These are phyloP conservation scores for Drosophila melanocephala DNA, from an alignment of 2,888 invertebrate species.

Conservation along the genomic window DNA sequence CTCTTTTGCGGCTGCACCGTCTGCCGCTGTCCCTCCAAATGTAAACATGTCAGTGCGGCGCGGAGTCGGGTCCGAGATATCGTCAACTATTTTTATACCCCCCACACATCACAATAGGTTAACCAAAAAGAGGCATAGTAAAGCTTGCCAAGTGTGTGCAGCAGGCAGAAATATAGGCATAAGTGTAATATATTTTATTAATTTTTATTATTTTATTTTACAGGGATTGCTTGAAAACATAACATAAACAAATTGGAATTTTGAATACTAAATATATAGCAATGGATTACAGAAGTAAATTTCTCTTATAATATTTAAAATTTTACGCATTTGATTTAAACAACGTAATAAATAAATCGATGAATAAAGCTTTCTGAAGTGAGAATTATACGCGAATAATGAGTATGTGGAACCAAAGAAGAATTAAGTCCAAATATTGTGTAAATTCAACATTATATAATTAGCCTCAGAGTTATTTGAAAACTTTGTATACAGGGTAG, in stretches of 20 bases:
- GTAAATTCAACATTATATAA: background rate
- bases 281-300: background rate
- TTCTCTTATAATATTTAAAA: background rate
- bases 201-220: background rate
- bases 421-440: background rate
- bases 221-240: background rate
- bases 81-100: slow-evolving; percentile 47
- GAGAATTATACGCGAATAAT: background rate
- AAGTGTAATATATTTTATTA: background rate
- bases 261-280: background rate
- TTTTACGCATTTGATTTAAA: background rate
- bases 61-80: slow-evolving; percentile 10
- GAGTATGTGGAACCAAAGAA: background rate
- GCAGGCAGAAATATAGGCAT: background rate
- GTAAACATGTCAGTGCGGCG: slow-evolving; percentile 60
- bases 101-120: slow-evolving; percentile 10
- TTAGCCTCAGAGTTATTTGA: background rate
- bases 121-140: slow-evolving; percentile 2
- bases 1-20: slow-evolving; percentile 20
- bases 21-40: slow-evolving; percentile 26
- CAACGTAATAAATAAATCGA: background rate
- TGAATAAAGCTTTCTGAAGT: background rate
- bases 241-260: background rate
- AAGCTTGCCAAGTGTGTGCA: background rate
- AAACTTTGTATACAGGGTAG: background rate